Conservation (phyloP, 2,113 vertebrate species). For the Protobothrops flavoviridis region DNA sequence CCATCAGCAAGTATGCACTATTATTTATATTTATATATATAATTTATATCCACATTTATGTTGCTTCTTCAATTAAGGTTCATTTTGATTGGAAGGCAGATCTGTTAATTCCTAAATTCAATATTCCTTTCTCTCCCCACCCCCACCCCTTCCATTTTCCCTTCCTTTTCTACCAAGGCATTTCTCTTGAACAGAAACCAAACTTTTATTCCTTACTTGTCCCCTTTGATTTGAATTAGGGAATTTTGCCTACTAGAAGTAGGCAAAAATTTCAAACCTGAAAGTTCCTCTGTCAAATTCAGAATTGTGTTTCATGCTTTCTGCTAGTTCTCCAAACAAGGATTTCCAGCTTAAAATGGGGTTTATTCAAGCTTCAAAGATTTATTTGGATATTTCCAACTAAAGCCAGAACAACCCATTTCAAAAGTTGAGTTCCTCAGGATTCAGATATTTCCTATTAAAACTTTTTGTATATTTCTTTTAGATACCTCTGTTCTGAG, state of each 20-base stretch:
- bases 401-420: background rate
- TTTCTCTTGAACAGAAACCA: background rate
- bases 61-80: background rate
- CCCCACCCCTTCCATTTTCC: background rate
- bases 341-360: background rate
- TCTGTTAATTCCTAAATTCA: background rate
- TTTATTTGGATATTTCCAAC: background rate
- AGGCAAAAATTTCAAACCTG: background rate
- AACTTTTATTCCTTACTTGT: background rate
- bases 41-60: background rate
- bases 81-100: background rate
- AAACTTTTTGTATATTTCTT: background rate
- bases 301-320: background rate
- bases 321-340: background rate
- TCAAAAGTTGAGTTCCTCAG: background rate
- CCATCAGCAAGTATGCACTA: background rate
- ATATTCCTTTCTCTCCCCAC: background rate
- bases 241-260: background rate
- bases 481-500: background rate
- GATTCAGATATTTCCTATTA: background rate
- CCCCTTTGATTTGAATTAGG: background rate
- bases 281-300: background rate
- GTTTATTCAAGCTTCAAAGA: background rate
- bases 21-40: background rate
- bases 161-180: background rate